These are phyloP conservation scores for Drosophila nigrodunni DNA, from an alignment of 1,140 invertebrate genomes.

Conservation along the genomic window DNA sequence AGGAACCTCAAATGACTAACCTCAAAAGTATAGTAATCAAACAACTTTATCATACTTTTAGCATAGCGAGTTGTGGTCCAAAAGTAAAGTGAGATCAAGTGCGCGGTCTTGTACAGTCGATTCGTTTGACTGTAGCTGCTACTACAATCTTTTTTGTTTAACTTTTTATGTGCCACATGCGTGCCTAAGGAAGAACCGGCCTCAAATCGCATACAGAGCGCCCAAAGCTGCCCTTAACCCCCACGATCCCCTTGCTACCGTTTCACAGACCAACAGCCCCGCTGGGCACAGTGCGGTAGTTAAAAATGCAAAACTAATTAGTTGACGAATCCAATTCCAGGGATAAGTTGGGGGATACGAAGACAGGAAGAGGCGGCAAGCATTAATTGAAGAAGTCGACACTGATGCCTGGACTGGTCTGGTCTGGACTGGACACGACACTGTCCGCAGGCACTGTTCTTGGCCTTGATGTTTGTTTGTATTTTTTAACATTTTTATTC, in stretches of 20 bases:
- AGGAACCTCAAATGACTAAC: too few relatives aligned
- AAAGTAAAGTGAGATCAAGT: too few relatives aligned
- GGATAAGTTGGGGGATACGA: neutral
- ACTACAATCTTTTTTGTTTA: slow-evolving; percentile 8
- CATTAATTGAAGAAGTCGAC: slow-evolving; percentile 13
- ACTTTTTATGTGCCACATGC: slow-evolving; percentile 48
- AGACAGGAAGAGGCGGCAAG: too few relatives aligned
- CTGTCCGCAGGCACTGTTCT: slow-evolving; percentile 12
- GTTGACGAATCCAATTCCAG: slow-evolving; percentile 22
- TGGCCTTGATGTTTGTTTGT: slow-evolving; percentile 24
- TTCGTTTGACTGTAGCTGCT: neutral
- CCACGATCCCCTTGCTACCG: neutral
- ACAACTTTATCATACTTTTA: too few relatives aligned
- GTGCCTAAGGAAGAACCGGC: slow-evolving; percentile 22
- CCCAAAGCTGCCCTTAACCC: neutral
- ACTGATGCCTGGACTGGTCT: slow-evolving; percentile 14
- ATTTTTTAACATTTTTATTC: neutral
- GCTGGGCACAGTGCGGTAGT: slow-evolving; percentile 48
- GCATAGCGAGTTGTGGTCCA: too few relatives aligned
- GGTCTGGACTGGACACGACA: slow-evolving; percentile 27
- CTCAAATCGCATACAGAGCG: slow-evolving; percentile 22
- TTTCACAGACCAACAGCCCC: neutral
- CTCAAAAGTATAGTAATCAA: too few relatives aligned
- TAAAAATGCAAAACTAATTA: slow-evolving; percentile 74
- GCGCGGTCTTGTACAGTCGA: too few relatives aligned